Evolutionary conservation across 2,888 invertebrate species (phyloP), one percentile per base, ranked within the genome.

Genomic region (Tachystola acroxantha): DNA sequence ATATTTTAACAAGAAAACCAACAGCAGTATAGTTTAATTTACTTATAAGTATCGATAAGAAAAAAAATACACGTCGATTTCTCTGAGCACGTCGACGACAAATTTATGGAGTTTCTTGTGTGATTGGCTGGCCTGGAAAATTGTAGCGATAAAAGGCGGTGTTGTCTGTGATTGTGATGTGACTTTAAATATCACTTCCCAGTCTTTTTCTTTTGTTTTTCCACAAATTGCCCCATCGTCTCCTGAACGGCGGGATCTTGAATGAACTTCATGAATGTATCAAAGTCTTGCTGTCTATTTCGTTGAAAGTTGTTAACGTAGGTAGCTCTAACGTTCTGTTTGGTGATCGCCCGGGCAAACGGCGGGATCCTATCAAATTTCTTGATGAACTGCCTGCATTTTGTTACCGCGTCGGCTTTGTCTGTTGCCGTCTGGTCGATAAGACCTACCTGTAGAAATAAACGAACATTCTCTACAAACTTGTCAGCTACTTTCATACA

Each of bases 351-450:
- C 24, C 92, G 81, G 0, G 92, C 91, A 34, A 85, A 38, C 0
- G 90, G 87, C 43, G 93, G 89, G 37, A 95, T 90, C 46, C 87
- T 91, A 27, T 89, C 88, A 68, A 92, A 95, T 42, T 80, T 86
- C 14, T 70, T 65, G 25, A 96, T 86, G 57, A 93, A 94, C 13
- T 87, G 69, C 49, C 90, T 90, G 46, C 93, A 91, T 63, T 91
- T 92, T 0, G 72, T 74, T 6, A 95, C 61, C 0, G 91, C 91
- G 30, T 94, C 93, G 1, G 88, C 89, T 66, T 93, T 93, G 58
- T 90, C 90, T 5, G 76, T 65, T 2, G 91, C 94, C 14, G 91
- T 57, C 70, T 93, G 93, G 77, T 96, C 96, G 2, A 96, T 88
- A 0, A 96, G 76, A 1, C 94, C 94, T 22, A 93, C 85, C 85